Base-by-base conservation (phyloP, 2,888 invertebrate genomes). In the Pammene fasciana region DNA sequence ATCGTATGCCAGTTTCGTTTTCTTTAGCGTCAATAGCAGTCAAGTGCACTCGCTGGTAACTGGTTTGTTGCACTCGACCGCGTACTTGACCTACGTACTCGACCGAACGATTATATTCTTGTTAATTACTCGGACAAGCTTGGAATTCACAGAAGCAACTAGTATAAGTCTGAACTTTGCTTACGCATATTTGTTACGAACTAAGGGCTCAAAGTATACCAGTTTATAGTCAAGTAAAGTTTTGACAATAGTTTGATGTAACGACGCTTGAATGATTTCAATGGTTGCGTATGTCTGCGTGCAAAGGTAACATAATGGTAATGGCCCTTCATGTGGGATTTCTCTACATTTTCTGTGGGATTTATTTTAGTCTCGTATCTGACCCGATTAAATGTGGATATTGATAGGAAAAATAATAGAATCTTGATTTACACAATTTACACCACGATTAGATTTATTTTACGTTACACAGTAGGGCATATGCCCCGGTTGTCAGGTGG, bases 21-120 rank as follows among this genome's bases (percentile, higher is more conserved):
- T 13, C 2, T 11, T 14, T 18, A 45, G 59, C 26, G 65, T 66
- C 68, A 26, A 4, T 61, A n/a, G 2, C 14, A n/a, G n/a, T 10
- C 14, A 1, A 56, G 61, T 61, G 62, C 50, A 26, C 43, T 48
- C 18, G 61, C 67, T 71, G 65, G 9, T 5, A 14, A 54, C n/a
- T 56, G n/a, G 38, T 52, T 43, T 57, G 13, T 11, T 16, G 59
- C 41, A 43, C 46, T 26, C 65, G 52, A 59, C 45, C 50, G 55
- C 55, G 57, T 64, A 64, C 68, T 68, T 68, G 68, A 68, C 68
- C 68, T 68, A 68, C 68, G 50, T 68, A 65, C 62, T 64, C 67
- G 62, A 56, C 67, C 61, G 61, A 38, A 36, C 57, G 64, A 68
- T 68, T 45, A 64, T 64, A 41, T 68, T 65, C 68, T 68, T 59